Base-by-base conservation (phyloP, 2,113 vertebrate species). In the Choloepus hoffmanni region DNA sequence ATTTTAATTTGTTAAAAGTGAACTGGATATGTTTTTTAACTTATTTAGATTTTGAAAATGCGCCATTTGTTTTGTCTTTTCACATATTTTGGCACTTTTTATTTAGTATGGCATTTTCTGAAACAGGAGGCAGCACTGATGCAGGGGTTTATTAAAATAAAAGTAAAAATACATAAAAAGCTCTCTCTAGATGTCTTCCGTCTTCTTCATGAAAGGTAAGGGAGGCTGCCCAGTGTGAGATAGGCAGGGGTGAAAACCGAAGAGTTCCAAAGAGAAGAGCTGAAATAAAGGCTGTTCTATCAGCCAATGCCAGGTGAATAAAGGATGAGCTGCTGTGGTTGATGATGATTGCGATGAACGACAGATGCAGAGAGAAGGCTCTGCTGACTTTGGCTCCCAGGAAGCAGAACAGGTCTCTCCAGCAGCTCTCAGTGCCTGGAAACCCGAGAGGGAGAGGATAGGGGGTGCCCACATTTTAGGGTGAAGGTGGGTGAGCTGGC, bases 21-120 rank as follows among this genome's bases (percentile, higher is more conserved):
- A 58, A 58, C 55, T 3, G 55, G 7, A 11, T 50, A 14, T 21
- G 3, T 58, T 58, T 58, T 58, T 58, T 58, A 58, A 15, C 94
- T 83, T 88, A 67, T 85, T 89, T 72, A 21, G 24, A 86, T 73
- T 87, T 92, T 96, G 76, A 84, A 94, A 96, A 85, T 73, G 40
- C 12, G 26, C 33, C 45, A 33, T 16, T 92, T 90, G 45, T 60
- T 95, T 93, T 93, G 16, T 53, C 50, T 89, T 92, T 92, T 93
- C 67, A 13, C 70, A 18, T 65, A 33, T 90, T 85, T 93, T 36
- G 88, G 30, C 36, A 86, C 68, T 95, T 89, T 81, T 74, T 63
- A 16, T 73, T 58, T 72, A 84, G 67, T 33, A 18, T 65, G 12
- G 36, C 28, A 72, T 86, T 92, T 97, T 92, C 55, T 36, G 9